Percentiles rank a stretch among this genome's conserved stretches.
Conservation (phyloP, 2,797 vertebrate genomes). For the Vespertilio murinus region DNA sequence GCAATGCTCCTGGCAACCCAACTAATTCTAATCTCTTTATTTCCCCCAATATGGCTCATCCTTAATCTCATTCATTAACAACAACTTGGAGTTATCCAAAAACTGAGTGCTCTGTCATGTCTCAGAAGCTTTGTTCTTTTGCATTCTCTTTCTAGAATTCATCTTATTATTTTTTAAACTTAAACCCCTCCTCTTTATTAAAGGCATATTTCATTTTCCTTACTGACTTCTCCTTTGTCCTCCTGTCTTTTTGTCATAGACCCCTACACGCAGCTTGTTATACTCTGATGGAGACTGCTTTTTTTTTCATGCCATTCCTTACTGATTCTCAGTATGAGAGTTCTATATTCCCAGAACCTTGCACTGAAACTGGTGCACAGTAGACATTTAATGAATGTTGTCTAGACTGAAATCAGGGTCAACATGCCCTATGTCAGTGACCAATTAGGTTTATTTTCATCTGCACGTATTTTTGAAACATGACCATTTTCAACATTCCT, state of each 20-base stretch:
- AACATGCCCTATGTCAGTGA: neutral
- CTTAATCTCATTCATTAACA: neutral
- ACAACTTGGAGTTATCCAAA: neutral
- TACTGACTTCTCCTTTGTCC: neutral
- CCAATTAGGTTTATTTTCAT: neutral
- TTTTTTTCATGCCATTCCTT: neutral
- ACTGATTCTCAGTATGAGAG: neutral
- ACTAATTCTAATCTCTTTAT: neutral
- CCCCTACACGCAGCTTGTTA: neutral
- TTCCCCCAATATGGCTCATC: neutral
- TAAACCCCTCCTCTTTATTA: neutral
- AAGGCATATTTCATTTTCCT: neutral
- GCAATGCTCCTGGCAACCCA: neutral
- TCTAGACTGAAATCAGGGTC: neutral
- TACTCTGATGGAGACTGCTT: neutral
- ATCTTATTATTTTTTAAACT: neutral
- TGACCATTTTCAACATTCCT: neutral
- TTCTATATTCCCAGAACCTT: neutral
- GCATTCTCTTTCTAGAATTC: neutral
- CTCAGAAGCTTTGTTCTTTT: neutral
- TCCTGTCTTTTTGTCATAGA: neutral
- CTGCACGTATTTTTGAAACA: neutral
- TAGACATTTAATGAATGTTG: neutral
- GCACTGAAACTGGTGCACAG: neutral
- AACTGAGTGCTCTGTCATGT: neutral